Conservation (phyloP, 2,113 vertebrate genomes). For the Cynoglossus semilaevis region DNA sequence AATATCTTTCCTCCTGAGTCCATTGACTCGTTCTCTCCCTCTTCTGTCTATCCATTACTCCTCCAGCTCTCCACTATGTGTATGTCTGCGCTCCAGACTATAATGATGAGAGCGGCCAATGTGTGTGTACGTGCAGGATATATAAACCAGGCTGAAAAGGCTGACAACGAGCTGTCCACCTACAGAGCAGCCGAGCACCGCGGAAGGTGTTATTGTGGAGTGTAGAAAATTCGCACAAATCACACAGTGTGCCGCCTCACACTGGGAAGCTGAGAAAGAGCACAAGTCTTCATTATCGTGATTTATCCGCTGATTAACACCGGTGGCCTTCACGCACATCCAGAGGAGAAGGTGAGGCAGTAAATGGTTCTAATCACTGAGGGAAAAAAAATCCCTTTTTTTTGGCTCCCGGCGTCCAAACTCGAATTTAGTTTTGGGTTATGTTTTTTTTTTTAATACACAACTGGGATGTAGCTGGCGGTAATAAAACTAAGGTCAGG, state of each 20-base stretch:
- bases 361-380: conserved; percentile 17
- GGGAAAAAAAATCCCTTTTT: no score
- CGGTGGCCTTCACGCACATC: conserved; percentile 6
- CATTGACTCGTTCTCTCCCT: conserved; percentile 16
- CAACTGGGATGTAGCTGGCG: conserved; percentile 6
- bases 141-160: conserved; percentile 36
- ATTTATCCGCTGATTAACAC: conserved; percentile 45
- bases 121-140: conserved; percentile 16
- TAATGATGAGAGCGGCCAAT: conserved; percentile 52
- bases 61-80: conserved; percentile 5
- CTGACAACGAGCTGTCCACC: conserved; percentile 64
- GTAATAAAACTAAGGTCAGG: conserved; percentile 19
- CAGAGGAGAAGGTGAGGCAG: not conserved
- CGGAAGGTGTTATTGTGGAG: conserved; percentile 36
- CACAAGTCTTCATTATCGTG: conserved; percentile 23
- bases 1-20: conserved; percentile 37
- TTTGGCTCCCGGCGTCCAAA: not conserved
- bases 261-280: conserved; percentile 12
- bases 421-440: not conserved
- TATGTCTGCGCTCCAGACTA: conserved; percentile 38
- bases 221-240: conserved; percentile 16
- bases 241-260: conserved; percentile 11
- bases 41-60: conserved; percentile 39
- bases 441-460: not conserved
- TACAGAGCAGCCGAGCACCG: conserved; percentile 40